A percentile compares a stretch with the other conserved stretches of the same genome.
phyloP scores from a whole-genome alignment of 2,888 invertebrate species.

The Oeneis ivallda region DNA sequence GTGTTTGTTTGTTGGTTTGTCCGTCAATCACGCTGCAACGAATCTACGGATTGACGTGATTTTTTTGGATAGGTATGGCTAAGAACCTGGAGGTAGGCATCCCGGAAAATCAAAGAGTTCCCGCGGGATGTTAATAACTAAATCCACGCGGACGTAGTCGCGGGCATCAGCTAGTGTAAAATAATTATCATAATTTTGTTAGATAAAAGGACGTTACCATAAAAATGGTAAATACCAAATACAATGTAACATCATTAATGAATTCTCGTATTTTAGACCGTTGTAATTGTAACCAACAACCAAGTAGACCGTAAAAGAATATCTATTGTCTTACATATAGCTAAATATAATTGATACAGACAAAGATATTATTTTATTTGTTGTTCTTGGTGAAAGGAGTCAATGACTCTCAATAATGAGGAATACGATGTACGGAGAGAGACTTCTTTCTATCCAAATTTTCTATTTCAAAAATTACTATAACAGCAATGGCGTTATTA shows the following conservation, averaged over 20 bases:
- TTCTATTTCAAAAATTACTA: background rate
- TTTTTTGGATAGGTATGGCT: no score
- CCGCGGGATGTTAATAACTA: no score
- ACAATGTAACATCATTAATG: constrained; percentile 7
- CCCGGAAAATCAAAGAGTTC: no score
- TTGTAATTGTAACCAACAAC: constrained; percentile 20
- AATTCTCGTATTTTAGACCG: constrained; percentile 5
- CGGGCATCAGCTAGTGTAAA: no score
- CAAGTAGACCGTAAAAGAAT: constrained; percentile 31
- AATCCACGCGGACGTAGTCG: no score
- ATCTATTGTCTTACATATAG: constrained; percentile 10
- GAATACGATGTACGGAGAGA: background rate
- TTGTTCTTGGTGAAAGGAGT: background rate
- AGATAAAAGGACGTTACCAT: constrained; percentile 6
- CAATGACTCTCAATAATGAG: background rate
- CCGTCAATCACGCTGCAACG: no score
- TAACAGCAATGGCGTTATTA: background rate
- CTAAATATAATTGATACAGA: constrained; percentile 7
- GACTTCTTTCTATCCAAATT: background rate
- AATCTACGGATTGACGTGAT: no score
- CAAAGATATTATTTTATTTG: constrained; percentile 4
- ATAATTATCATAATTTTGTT: constrained; percentile 4
- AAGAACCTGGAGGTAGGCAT: no score
- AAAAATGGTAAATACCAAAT: no score
- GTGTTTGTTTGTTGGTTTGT: no score